These are phyloP conservation scores for Ischnura elegans DNA, from an alignment of 2,888 invertebrate genomes.

Conservation along the genomic window DNA sequence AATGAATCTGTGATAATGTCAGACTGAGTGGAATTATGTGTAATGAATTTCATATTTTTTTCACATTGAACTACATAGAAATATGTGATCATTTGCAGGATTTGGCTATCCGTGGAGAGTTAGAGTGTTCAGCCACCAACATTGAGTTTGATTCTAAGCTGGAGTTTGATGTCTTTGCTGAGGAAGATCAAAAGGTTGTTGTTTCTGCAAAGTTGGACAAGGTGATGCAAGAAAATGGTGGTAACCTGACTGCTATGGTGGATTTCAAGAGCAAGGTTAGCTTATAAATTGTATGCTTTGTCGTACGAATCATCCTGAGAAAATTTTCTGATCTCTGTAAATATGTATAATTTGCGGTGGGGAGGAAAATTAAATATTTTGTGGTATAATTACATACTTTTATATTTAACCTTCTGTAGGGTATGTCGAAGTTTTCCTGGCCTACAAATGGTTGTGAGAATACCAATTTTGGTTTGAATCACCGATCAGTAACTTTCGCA, in stretches of 20 bases:
- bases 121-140: constrained; percentile 71
- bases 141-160: constrained; percentile 77
- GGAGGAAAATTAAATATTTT: too few species aligned
- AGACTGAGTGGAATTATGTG: too few species aligned
- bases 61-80: not conserved
- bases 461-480: too few species aligned
- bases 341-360: too few species aligned
- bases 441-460: too few species aligned
- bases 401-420: too few species aligned
- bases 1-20: too few species aligned
- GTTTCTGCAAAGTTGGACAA: constrained; percentile 75
- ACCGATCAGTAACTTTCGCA: too few species aligned
- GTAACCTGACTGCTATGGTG: constrained; percentile 76
- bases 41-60: not conserved
- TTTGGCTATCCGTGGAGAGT: constrained; percentile 78
- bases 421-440: too few species aligned
- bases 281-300: not conserved
- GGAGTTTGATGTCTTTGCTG: constrained; percentile 82
- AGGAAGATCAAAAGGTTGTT: constrained; percentile 81
- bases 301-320: too few species aligned
- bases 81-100: not conserved
- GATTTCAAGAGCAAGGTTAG: constrained; percentile 78
- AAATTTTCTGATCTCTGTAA: too few species aligned
- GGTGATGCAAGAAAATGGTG: constrained; percentile 75
- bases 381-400: too few species aligned